Percentiles rank a stretch among this genome's conserved stretches.
These are phyloP conservation scores for Eulimnadia texana DNA, from an alignment of 1,140 invertebrate species.

Conservation along the genomic window DNA sequence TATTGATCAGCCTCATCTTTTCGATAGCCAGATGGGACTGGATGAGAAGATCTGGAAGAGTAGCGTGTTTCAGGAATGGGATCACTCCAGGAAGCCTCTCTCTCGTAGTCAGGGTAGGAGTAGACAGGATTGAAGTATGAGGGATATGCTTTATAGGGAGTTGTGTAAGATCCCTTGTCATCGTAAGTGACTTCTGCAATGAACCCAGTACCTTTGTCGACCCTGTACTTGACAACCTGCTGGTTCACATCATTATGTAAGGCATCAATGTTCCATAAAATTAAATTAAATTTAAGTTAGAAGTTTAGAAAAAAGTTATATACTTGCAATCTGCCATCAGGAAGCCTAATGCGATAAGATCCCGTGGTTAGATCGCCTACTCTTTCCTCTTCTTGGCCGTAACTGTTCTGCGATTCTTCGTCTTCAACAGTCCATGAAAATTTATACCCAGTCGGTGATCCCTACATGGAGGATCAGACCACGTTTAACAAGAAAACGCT, in stretches of 20 bases:
- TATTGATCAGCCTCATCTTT: no score
- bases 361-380: slow-evolving; percentile 18
- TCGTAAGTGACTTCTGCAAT: background rate
- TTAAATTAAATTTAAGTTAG: background rate
- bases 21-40: no score
- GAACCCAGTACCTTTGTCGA: background rate
- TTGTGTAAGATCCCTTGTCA: background rate
- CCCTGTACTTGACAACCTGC: background rate
- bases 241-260: no score
- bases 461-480: no score
- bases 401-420: slow-evolving; percentile 19
- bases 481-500: no score
- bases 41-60: no score
- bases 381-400: slow-evolving; percentile 17
- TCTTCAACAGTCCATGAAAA: slow-evolving; percentile 23
- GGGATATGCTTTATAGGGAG: background rate
- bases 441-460: background rate
- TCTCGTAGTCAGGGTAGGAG: no score
- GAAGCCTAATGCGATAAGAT: slow-evolving; percentile 18
- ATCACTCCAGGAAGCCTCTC: no score
- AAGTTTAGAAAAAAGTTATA: background rate
- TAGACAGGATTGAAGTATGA: no score
- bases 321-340: slow-evolving; percentile 18
- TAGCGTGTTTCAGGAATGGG: no score
- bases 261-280: background rate